These are phyloP conservation scores for Metopolophium dirhodum DNA, from an alignment of 1,140 invertebrate genomes.

Conservation along the genomic window DNA sequence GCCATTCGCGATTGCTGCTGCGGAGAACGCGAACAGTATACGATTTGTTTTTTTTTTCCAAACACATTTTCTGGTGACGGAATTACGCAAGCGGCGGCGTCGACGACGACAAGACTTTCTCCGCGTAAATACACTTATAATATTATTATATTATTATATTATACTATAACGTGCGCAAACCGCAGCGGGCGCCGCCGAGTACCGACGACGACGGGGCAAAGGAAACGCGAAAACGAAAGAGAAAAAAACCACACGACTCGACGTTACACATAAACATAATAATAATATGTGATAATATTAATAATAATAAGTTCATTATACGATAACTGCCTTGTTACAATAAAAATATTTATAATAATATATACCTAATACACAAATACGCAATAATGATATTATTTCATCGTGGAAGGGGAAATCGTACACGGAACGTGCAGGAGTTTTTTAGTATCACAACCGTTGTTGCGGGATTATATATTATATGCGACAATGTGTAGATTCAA, in stretches of 20 bases:
- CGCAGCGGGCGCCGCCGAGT: neutral
- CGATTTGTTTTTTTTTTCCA: conserved; percentile 18
- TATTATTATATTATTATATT: neutral
- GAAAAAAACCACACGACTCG: neutral
- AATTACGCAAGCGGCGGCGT: neutral
- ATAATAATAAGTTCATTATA: neutral
- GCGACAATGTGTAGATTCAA: neutral
- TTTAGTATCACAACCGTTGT: neutral
- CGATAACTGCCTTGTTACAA: neutral
- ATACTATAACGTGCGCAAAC: neutral
- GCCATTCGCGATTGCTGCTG: neutral
- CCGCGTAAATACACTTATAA: neutral
- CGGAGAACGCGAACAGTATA: neutral
- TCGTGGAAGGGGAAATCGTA: neutral
- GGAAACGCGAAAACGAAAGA: neutral
- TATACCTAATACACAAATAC: neutral
- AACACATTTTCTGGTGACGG: neutral
- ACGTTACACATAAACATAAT: neutral
- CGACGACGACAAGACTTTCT: neutral
- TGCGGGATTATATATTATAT: neutral
- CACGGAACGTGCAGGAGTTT: neutral
- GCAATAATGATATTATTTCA: neutral
- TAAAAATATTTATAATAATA: neutral
- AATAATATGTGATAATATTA: neutral
- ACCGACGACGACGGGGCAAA: neutral